Conservation (phyloP, 1,140 invertebrate species). For the Drosophila aff. region DNA sequence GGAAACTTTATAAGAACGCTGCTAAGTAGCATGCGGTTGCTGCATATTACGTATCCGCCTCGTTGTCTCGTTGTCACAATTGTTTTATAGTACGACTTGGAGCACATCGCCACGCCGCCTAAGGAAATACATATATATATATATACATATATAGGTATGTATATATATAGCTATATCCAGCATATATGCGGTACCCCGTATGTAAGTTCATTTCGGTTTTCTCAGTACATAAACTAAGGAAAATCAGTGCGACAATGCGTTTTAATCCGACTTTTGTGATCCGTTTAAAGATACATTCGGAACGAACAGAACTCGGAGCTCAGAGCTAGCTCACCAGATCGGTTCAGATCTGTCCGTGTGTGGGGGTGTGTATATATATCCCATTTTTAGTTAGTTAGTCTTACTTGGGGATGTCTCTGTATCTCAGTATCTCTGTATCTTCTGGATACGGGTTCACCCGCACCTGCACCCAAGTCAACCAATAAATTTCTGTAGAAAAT, state of each 20-base stretch:
- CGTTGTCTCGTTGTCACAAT: conserved; percentile 56
- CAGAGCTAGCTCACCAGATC: conserved; percentile 32
- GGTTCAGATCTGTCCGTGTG: conserved; percentile 1
- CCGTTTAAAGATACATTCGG: conserved; percentile 69
- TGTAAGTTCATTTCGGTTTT: conserved; percentile 53
- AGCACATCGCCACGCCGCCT: conserved; percentile 11
- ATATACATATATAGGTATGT: background rate
- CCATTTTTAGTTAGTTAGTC: conserved; percentile 59
- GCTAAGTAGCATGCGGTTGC: conserved; percentile 12
- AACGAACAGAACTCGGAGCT: conserved; percentile 27
- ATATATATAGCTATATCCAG: background rate
- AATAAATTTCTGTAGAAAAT: conserved; percentile 15
- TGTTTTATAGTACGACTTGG: conserved; percentile 40
- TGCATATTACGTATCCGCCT: conserved; percentile 65
- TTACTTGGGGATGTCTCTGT: conserved; percentile 51
- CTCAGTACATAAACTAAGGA: conserved; percentile 65
- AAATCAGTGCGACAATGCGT: conserved; percentile 79
- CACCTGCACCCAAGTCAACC: conserved; percentile 41
- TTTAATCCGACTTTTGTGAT: conserved; percentile 81
- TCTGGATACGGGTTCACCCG: conserved; percentile 34
- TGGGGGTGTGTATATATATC: conserved; percentile 25
- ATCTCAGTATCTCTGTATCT: conserved; percentile 24
- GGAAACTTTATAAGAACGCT: background rate
- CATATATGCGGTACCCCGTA: conserved; percentile 21
- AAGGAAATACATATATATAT: conserved; percentile 3